Base-by-base conservation (phyloP, 2,113 vertebrate species). In the Laterallus jamaicensis region DNA sequence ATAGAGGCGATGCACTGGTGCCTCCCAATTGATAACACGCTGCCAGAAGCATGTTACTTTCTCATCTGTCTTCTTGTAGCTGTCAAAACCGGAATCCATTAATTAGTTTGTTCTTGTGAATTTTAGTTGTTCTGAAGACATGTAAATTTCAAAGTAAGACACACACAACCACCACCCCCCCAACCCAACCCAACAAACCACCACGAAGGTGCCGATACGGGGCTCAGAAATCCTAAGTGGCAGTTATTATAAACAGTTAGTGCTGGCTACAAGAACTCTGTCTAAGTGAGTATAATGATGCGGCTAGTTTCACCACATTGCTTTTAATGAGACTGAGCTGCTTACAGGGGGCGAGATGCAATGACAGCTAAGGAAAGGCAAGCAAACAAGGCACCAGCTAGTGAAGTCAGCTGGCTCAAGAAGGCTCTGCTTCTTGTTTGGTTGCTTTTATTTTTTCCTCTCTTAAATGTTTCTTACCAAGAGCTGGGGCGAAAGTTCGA, bases 21-120 rank as follows among this genome's bases (percentile, higher is more conserved):
- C 98, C 98, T 98, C 97, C 98, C 98, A 98, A 98, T 98, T 98
- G 98, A 98, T 98, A 98, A 98, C 98, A 98, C 64, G 88, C 98
- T 98, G 98, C 98, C 98, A 98, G 98, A 98, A 98, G 98, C 98
- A 96, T 98, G 98, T 98, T 98, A 97, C 98, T 98, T 98, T 98
- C 98, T 98, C 98, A 98, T 98, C 97, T 98, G 98, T 98, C 98
- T 98, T 98, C 98, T 98, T 98, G 98, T 99, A 99, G 98, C 99
- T 99, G 98, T 99, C 98, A 99, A 98, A 99, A 99, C 97, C 97
- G 97, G 98, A 98, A 98, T 98, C 98, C 98, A 99, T 99, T 99
- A 99, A 99, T 98, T 98, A 99, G 98, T 98, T 98, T 98, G 97
- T 98, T 98, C 98, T 97, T 95, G 97, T 92, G 97, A 97, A 97